A percentile compares a stretch with the other conserved stretches of the same genome.
phyloP scores from a whole-genome alignment of 2,113 vertebrate genomes.

The Pseudorhombus dupliciocellatus region DNA sequence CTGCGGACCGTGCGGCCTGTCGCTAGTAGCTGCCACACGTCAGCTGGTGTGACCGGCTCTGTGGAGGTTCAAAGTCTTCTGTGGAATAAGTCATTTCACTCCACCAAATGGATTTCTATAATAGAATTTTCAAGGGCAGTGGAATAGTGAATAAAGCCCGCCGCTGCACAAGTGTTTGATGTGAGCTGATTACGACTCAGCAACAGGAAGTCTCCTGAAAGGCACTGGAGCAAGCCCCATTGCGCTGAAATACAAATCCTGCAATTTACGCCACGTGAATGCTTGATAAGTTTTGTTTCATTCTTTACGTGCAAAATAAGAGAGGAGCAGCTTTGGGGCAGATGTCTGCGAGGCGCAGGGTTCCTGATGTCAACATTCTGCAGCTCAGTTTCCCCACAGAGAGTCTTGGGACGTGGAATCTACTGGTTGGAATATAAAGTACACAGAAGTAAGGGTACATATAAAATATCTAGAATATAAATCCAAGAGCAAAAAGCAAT shows the following conservation, averaged over 20 bases:
- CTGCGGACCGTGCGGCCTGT: constrained; percentile 10
- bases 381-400: too few relatives aligned
- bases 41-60: constrained; percentile 42
- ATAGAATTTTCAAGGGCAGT: constrained; percentile 71
- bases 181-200: constrained; percentile 58
- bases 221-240: constrained; percentile 15
- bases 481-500: too few relatives aligned
- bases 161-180: constrained; percentile 58
- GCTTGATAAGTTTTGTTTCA: background rate
- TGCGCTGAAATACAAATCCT: constrained; percentile 47
- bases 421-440: too few relatives aligned
- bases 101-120: constrained; percentile 70
- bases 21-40: constrained; percentile 5
- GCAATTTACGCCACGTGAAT: constrained; percentile 5
- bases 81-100: constrained; percentile 69
- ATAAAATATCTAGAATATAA: too few relatives aligned
- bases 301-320: constrained; percentile 15
- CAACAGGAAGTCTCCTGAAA: constrained; percentile 34
- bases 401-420: background rate
- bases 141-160: constrained; percentile 54
- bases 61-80: constrained; percentile 63
- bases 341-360: background rate
- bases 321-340: background rate
- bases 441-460: too few relatives aligned
- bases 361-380: background rate